Evolutionary conservation across 1,140 invertebrate species (phyloP).

Genomic region (Lordiphosa clarofinis): DNA sequence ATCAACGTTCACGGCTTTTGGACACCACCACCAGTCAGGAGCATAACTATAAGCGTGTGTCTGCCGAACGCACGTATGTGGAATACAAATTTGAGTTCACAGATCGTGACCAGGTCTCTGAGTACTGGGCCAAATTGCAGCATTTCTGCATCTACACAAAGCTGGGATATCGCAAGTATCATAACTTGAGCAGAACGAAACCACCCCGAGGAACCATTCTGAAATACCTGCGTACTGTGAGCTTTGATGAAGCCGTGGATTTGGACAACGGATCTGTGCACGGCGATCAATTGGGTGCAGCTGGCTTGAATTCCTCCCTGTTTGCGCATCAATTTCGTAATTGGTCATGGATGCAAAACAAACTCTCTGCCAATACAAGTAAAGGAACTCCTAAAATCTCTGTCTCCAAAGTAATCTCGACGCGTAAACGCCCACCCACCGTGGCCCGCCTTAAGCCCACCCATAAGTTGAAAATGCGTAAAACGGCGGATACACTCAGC

Average conservation of each 20-base stretch:
- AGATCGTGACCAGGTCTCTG: conserved; percentile 82
- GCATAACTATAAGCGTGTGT: conserved; percentile 84
- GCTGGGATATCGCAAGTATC: conserved; percentile 81
- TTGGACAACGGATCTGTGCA: conserved; percentile 82
- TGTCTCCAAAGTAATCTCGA: conserved; percentile 3
- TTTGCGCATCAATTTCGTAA: conserved; percentile 86
- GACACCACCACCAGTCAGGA: conserved; percentile 85
- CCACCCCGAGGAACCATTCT: conserved; percentile 19
- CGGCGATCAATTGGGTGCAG: conserved; percentile 87
- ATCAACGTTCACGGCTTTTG: conserved; percentile 82
- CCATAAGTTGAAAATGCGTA: conserved; percentile 22
- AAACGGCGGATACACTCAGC: not conserved
- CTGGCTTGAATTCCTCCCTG: conserved; percentile 86
- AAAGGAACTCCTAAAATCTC: not conserved
- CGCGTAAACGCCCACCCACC: conserved; percentile 17
- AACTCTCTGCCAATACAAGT: conserved; percentile 22
- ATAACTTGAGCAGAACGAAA: conserved; percentile 5
- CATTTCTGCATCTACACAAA: conserved; percentile 85
- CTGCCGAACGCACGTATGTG: conserved; percentile 82
- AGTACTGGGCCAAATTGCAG: conserved; percentile 89
- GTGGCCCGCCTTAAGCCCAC: conserved; percentile 39
- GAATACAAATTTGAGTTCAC: conserved; percentile 82
- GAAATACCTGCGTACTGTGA: conserved; percentile 40
- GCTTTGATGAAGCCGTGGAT: conserved; percentile 48
- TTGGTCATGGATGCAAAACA: conserved; percentile 81